These are phyloP conservation scores for Bombus polaris DNA, from an alignment of 1,140 invertebrate species.

Conservation along the genomic window DNA sequence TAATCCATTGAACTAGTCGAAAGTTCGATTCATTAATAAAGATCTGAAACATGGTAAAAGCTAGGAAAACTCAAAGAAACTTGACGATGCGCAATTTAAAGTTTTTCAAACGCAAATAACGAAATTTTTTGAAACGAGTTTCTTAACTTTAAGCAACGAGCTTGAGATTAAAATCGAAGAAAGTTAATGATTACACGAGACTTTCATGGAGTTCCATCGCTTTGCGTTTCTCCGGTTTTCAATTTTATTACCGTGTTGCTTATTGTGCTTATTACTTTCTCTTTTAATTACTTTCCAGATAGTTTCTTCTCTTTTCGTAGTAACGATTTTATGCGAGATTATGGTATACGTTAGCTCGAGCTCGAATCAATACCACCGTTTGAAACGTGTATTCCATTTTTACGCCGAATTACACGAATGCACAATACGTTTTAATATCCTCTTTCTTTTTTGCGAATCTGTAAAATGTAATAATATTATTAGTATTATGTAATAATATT, in stretches of 20 bases:
- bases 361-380: no score
- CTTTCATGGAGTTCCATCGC: slow-evolving; percentile 5
- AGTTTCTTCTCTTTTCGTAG: neutral
- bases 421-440: no score
- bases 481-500: no score
- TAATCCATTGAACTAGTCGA: neutral
- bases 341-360: no score
- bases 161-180: neutral
- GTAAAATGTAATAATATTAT: no score
- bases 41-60: neutral
- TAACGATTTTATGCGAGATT: no score
- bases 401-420: no score
- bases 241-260: slow-evolving; percentile 8
- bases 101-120: neutral
- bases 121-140: neutral
- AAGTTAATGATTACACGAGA: neutral
- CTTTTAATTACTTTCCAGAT: neutral
- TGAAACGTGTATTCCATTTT: no score
- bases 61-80: neutral
- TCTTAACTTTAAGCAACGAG: neutral
- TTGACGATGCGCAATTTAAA: neutral
- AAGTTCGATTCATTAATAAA: neutral
- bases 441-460: no score
- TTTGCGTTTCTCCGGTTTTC: neutral
- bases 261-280: slow-evolving; percentile 21